Percentiles rank a stretch among this genome's conserved stretches.
phyloP scores from a whole-genome alignment of 2,888 invertebrate genomes.

The Xanthia togata region DNA sequence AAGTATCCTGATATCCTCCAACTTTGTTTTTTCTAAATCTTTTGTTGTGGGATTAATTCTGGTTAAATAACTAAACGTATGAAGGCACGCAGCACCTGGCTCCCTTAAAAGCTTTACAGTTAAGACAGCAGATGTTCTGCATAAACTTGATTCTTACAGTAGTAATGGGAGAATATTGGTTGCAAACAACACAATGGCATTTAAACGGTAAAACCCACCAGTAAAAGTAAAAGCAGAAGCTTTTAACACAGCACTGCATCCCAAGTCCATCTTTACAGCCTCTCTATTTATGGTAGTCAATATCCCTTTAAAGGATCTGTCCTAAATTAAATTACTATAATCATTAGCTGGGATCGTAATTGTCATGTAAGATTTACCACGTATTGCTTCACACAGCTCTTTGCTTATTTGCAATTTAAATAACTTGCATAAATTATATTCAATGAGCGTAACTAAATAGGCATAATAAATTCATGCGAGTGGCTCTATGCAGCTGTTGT shows the following conservation, averaged over 20 bases:
- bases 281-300: constrained; percentile 59
- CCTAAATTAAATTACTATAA: constrained; percentile 69
- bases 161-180: not conserved
- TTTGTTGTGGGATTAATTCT: not conserved
- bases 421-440: constrained; percentile 66
- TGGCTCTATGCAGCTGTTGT: constrained; percentile 45
- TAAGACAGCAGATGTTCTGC: constrained; percentile 4
- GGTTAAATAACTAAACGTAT: not conserved
- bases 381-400: constrained; percentile 66
- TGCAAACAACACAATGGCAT: not conserved
- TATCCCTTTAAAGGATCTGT: constrained; percentile 67
- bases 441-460: constrained; percentile 56
- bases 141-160: constrained; percentile 6
- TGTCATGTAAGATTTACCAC: constrained; percentile 69
- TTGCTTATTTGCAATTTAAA: constrained; percentile 73
- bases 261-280: constrained; percentile 36
- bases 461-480: constrained; percentile 57
- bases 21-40: not conserved
- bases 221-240: not conserved
- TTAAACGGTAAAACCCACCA: not conserved
- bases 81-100: not conserved
- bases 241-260: constrained; percentile 4
- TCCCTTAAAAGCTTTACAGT: not conserved
- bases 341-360: constrained; percentile 59
- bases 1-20: constrained; percentile 32